A percentile compares a stretch with the other conserved stretches of the same genome.
These are phyloP conservation scores for Rhagoletis zephyria DNA, from an alignment of 1,140 invertebrate genomes.

Conservation along the genomic window DNA sequence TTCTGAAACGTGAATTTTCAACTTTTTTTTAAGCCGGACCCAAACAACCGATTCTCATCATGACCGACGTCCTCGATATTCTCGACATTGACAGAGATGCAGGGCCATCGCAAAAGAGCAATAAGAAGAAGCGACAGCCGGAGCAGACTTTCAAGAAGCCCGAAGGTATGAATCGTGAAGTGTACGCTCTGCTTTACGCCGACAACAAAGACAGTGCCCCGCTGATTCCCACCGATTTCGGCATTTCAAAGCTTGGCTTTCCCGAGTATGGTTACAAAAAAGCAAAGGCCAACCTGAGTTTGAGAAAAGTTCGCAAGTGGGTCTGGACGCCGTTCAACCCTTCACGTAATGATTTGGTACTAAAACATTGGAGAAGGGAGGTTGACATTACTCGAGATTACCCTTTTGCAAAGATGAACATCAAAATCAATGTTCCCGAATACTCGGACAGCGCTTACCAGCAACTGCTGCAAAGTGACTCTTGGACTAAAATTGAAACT, in stretches of 20 bases:
- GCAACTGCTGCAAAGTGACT: constrained; percentile 86
- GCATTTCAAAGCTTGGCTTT: constrained; percentile 52
- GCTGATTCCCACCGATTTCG: constrained; percentile 85
- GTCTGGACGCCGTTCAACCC: constrained; percentile 98
- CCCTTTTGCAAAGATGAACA: constrained; percentile 98
- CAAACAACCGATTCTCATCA: too few relatives aligned
- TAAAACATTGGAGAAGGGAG: constrained; percentile 92
- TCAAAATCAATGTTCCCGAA: constrained; percentile 88
- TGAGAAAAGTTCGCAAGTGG: constrained; percentile 94
- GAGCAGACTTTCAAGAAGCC: constrained; percentile 88
- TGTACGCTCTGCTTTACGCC: constrained; percentile 94
- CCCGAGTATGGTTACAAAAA: constrained; percentile 91
- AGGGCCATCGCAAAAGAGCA: too few relatives aligned
- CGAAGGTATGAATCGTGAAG: constrained; percentile 97
- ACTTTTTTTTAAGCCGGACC: too few relatives aligned
- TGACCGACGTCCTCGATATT: too few relatives aligned
- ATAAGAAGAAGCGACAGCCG: too few relatives aligned
- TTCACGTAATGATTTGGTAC: constrained; percentile 91
- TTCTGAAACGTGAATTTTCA: too few relatives aligned
- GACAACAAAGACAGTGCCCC: constrained; percentile 93
- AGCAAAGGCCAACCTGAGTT: constrained; percentile 93
- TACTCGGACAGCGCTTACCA: constrained; percentile 95
- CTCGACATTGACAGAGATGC: too few relatives aligned
- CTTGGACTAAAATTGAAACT: constrained; percentile 93
- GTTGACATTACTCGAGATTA: constrained; percentile 95